These are phyloP conservation scores for Phrynocephalus vlangalii DNA, from an alignment of 2,797 vertebrate species.

Conservation along the genomic window DNA sequence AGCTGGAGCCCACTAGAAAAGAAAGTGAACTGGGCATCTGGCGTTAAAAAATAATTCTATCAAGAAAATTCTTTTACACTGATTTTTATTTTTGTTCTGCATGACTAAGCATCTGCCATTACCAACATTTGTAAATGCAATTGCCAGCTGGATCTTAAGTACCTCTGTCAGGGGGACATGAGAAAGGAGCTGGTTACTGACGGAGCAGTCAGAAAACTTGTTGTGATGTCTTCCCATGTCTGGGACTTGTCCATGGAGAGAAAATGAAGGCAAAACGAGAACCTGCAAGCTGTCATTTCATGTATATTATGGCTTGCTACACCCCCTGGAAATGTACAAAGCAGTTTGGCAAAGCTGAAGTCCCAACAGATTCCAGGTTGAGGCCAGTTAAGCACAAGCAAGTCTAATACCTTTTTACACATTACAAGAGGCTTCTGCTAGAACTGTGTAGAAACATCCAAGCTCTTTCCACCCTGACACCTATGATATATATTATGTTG, in stretches of 20 bases:
- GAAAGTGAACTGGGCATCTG: background rate
- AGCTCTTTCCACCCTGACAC: conserved; percentile 18
- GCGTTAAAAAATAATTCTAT: conserved; percentile 8
- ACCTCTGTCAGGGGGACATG: background rate
- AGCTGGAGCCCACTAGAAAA: background rate
- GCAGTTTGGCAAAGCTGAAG: conserved; percentile 25
- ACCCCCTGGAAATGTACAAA: conserved; percentile 6
- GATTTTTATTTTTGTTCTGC: background rate
- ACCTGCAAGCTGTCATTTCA: conserved; percentile 28
- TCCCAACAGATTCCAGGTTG: rapidly evolving
- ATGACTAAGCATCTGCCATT: background rate
- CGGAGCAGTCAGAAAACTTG: conserved; percentile 4
- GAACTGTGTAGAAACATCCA: background rate
- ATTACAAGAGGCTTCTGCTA: background rate
- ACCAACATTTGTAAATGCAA: background rate
- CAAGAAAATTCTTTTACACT: conserved; percentile 9
- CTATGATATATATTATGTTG: conserved; percentile 4
- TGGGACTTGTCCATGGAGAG: background rate
- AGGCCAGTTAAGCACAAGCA: background rate
- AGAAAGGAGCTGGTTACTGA: background rate
- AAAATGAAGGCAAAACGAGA: background rate
- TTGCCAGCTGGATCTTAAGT: background rate
- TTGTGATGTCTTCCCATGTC: conserved; percentile 1
- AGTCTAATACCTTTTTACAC: conserved; percentile 30
- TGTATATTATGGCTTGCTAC: background rate